Evolutionary conservation across 2,888 invertebrate species (phyloP).

Genomic region (Leistus spinibarbis): DNA sequence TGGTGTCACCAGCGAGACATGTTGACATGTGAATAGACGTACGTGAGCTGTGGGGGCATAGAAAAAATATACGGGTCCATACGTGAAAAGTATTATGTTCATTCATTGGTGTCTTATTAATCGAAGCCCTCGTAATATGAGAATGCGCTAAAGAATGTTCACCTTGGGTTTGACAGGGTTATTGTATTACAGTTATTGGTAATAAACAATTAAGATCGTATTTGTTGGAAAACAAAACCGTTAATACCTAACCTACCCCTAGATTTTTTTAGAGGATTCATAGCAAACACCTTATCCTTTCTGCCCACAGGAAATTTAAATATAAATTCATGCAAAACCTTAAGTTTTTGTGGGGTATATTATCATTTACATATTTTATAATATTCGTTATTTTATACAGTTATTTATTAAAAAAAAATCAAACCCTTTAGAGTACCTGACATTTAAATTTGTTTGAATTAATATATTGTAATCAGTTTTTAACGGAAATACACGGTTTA

Average conservation of each 20-base stretch:
- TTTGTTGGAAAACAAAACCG: neutral
- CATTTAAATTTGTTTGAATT: neutral
- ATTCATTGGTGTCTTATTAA: constrained; percentile 3
- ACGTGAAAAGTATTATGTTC: neutral
- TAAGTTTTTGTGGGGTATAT: too few species aligned
- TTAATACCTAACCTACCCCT: neutral
- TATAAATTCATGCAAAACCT: too few species aligned
- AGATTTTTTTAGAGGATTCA: neutral
- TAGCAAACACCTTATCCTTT: neutral
- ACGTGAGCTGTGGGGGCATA: neutral
- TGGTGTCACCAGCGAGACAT: neutral
- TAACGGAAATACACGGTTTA: too few species aligned
- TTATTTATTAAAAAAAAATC: too few species aligned
- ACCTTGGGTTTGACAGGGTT: neutral
- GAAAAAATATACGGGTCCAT: constrained; percentile 1
- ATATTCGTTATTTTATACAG: too few species aligned
- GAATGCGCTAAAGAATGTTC: neutral
- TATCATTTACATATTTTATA: too few species aligned
- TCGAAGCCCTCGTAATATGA: neutral
- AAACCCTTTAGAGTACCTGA: neutral
- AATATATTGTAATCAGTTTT: neutral
- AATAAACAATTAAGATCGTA: neutral
- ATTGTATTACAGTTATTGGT: neutral
- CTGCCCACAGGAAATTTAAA: neutral
- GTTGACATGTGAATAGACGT: neutral